Conservation (phyloP, 1,140 invertebrate genomes). For the Zelostemma sp. region DNA sequence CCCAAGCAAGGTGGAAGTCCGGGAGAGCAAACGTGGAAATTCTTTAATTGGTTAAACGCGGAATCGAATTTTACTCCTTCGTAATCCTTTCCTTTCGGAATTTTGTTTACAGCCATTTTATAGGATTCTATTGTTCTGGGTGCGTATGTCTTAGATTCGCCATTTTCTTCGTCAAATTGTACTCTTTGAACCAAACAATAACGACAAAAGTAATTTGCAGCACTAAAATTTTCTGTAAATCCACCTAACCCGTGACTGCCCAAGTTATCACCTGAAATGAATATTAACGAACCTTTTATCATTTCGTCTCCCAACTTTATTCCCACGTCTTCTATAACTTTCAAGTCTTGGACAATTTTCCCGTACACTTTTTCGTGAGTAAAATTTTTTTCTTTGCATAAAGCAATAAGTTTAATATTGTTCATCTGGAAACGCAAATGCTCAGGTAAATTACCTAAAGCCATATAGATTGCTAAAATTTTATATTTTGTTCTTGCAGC, state of each 20-base stretch:
- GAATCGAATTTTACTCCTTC: constrained; percentile 43
- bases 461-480: constrained; percentile 56
- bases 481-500: constrained; percentile 55
- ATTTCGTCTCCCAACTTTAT: constrained; percentile 27
- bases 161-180: no score
- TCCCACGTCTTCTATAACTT: constrained; percentile 45
- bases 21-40: constrained; percentile 40
- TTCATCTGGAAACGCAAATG: constrained; percentile 41
- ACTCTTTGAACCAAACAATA: constrained; percentile 30
- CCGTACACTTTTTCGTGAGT: constrained; percentile 43
- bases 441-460: constrained; percentile 46
- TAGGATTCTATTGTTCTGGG: constrained; percentile 14
- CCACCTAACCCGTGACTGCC: constrained; percentile 48
- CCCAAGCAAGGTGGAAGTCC: constrained; percentile 40
- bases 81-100: constrained; percentile 13
- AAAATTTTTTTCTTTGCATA: constrained; percentile 55
- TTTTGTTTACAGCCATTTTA: constrained; percentile 9
- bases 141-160: no score
- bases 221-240: constrained; percentile 49
- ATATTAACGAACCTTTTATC: constrained; percentile 48
- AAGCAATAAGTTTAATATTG: constrained; percentile 52
- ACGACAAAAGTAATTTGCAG: constrained; percentile 43
- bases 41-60: constrained; percentile 34
- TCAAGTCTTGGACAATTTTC: constrained; percentile 52
- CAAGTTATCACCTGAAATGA: constrained; percentile 53